These are phyloP conservation scores for Amphiduros pacificus DNA, from an alignment of 2,888 invertebrate species.

Conservation along the genomic window DNA sequence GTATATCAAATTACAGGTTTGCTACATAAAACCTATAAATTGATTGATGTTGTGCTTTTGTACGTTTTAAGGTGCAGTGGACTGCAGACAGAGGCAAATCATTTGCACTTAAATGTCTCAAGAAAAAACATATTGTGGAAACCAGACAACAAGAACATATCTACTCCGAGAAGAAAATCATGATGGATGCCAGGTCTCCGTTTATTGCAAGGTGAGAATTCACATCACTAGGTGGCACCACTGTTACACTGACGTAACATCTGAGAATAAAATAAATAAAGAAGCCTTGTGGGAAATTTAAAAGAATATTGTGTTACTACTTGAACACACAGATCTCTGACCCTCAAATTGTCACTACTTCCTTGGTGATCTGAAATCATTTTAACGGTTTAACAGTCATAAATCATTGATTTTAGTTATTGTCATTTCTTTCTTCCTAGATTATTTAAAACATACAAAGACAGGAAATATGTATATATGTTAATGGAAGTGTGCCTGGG, in stretches of 20 bases:
- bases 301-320: background rate
- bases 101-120: slow-evolving; percentile 85
- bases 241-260: no score
- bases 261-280: no score
- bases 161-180: slow-evolving; percentile 82
- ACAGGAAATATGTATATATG: slow-evolving; percentile 90
- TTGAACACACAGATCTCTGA: background rate
- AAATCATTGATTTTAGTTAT: background rate
- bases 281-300: no score
- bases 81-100: slow-evolving; percentile 62
- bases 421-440: slow-evolving; percentile 62
- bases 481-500: slow-evolving; percentile 93
- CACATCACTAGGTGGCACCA: no score
- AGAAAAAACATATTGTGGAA: slow-evolving; percentile 85
- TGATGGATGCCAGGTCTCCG: slow-evolving; percentile 73
- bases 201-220: slow-evolving; percentile 80
- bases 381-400: background rate
- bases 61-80: slow-evolving; percentile 58
- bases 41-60: no score
- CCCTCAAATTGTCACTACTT: background rate
- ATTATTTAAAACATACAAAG: slow-evolving; percentile 86
- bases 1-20: no score
- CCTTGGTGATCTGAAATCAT: background rate
- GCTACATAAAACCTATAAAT: no score
- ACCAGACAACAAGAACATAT: slow-evolving; percentile 88